Conservation (phyloP, 2,797 vertebrate species). For the Phoxinus dragarum region DNA sequence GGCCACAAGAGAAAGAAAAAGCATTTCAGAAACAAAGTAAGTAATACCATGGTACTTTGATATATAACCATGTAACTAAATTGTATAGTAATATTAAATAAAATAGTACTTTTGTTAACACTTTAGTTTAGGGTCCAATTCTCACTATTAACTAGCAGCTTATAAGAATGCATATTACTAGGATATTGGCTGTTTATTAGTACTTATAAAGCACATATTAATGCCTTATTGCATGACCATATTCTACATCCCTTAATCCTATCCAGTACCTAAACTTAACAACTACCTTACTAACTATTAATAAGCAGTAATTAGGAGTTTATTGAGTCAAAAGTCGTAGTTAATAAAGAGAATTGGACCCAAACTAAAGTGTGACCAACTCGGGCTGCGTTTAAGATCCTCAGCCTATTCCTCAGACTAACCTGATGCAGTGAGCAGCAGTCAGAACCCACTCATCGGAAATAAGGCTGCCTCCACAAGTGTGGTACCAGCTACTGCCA, state of each 20-base stretch:
- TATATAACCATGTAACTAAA: neutral
- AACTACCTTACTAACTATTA: too few species aligned
- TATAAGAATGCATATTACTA: too few species aligned
- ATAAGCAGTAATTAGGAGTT: too few species aligned
- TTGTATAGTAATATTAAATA: neutral
- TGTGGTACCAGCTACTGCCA: constrained; percentile 79
- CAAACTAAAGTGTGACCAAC: neutral
- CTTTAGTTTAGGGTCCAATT: too few species aligned
- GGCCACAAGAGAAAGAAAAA: neutral
- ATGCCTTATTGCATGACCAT: too few species aligned
- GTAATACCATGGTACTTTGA: neutral
- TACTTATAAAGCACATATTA: too few species aligned
- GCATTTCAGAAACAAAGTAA: neutral
- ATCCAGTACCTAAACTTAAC: too few species aligned
- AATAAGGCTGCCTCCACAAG: constrained; percentile 86
- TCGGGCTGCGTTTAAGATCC: neutral
- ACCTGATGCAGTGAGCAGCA: constrained; percentile 83
- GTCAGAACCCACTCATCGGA: constrained; percentile 86
- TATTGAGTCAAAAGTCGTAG: too few species aligned
- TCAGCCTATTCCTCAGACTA: constrained; percentile 21
- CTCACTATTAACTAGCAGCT: too few species aligned
- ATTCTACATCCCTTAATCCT: too few species aligned
- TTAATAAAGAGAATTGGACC: too few species aligned
- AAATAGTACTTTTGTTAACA: neutral
- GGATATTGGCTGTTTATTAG: too few species aligned